These are phyloP conservation scores for Phoenicopterus ruber DNA, from an alignment of 2,113 vertebrate species.

Conservation along the genomic window DNA sequence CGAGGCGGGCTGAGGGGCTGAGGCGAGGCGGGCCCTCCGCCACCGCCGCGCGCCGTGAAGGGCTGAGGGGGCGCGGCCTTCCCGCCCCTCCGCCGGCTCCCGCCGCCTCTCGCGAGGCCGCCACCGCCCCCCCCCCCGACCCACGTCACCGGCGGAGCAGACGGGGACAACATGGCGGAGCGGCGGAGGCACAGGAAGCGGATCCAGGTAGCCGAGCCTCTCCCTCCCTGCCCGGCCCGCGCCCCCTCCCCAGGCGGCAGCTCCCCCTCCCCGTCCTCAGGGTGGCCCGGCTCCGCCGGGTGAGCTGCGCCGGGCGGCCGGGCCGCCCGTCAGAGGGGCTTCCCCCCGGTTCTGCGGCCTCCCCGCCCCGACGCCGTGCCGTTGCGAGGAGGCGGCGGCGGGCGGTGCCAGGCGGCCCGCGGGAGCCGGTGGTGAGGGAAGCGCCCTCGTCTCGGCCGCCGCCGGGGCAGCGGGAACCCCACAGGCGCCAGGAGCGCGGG, in stretches of 20 bases:
- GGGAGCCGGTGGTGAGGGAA: not conserved
- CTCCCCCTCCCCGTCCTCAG: not conserved
- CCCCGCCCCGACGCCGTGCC: not conserved
- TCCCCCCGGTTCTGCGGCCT: not conserved
- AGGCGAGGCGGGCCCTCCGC: not conserved
- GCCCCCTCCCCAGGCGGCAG: not conserved
- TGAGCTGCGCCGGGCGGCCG: not conserved
- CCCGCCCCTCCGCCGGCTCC: not conserved
- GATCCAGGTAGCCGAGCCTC: conserved; percentile 83
- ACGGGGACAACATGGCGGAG: conserved; percentile 94
- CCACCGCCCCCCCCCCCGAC: not conserved
- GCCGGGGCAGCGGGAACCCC: not conserved
- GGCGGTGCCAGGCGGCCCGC: not conserved
- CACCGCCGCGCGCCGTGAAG: not conserved
- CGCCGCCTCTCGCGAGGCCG: conserved; percentile 65
- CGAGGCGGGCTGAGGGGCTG: too few relatives aligned
- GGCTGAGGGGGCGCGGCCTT: not conserved
- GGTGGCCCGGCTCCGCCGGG: not conserved
- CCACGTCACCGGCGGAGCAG: conserved; percentile 79
- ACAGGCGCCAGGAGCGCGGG: not conserved
- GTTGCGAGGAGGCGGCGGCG: not conserved
- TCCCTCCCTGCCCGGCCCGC: not conserved
- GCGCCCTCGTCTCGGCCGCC: not conserved
- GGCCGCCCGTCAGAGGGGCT: not conserved
- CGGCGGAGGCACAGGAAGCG: conserved; percentile 96